phyloP scores from a whole-genome alignment of 2,888 invertebrate species.

The Homarus gammarus region DNA sequence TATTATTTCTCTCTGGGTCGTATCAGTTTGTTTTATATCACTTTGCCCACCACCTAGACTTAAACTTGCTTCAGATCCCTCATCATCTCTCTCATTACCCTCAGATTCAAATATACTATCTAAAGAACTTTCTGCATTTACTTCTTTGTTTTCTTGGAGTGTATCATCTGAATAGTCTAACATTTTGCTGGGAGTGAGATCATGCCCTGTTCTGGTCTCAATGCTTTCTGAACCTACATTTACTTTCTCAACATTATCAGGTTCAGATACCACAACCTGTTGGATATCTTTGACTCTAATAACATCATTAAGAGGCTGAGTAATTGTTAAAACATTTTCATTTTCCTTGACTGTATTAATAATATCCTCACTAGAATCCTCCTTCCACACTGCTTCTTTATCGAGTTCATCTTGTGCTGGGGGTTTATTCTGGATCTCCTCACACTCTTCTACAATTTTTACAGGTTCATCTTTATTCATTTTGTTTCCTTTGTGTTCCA shows the following conservation, averaged over 20 bases:
- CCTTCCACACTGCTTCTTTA: background rate
- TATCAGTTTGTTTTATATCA: conserved; percentile 29
- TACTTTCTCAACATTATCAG: background rate
- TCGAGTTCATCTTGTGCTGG: background rate
- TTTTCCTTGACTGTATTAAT: conserved; percentile 9
- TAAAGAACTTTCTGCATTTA: background rate
- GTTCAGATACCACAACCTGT: background rate
- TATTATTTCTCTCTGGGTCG: conserved; percentile 13
- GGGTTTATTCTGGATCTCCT: background rate
- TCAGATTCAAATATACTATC: background rate
- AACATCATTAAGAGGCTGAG: background rate
- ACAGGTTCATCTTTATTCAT: conserved; percentile 15
- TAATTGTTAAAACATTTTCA: background rate
- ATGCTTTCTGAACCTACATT: background rate
- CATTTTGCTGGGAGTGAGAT: background rate
- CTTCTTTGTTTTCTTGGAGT: conserved; percentile 1
- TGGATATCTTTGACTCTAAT: background rate
- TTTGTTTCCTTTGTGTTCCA: conserved; percentile 29
- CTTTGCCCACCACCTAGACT: conserved; percentile 2
- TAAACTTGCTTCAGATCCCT: background rate
- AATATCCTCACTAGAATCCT: background rate
- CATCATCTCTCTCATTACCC: background rate
- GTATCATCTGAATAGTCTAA: background rate
- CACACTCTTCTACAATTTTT: background rate
- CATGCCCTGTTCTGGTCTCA: background rate